These are phyloP conservation scores for Stenchaetothrips biformis DNA, from an alignment of 2,888 invertebrate species.

Conservation along the genomic window DNA sequence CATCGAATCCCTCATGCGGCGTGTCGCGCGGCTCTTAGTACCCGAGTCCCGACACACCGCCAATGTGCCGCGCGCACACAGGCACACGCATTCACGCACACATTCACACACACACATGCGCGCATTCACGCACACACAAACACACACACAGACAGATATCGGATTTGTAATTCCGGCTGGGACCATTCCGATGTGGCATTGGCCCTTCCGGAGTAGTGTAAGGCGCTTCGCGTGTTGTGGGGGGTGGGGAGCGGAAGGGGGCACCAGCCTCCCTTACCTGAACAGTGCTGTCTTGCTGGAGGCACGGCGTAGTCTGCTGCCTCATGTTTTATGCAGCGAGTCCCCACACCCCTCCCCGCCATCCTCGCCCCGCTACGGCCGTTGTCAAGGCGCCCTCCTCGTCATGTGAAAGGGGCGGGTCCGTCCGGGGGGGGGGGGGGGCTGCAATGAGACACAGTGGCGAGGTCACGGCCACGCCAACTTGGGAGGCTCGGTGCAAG, in stretches of 20 bases:
- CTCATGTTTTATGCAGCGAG: slow-evolving; percentile 19
- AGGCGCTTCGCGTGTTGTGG: neutral
- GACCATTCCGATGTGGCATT: neutral
- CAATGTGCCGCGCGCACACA: neutral
- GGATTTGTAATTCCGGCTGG: slow-evolving; percentile 1
- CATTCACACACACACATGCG: neutral
- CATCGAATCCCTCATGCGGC: too few relatives aligned
- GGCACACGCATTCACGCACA: neutral
- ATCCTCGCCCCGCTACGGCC: neutral
- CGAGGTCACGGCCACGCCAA: too few relatives aligned
- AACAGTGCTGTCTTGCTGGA: slow-evolving; percentile 22
- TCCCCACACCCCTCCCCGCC: neutral
- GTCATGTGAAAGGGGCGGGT: slow-evolving; percentile 20
- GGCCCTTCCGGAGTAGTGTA: neutral
- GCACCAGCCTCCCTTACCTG: neutral
- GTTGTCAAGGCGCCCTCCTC: slow-evolving; percentile 14
- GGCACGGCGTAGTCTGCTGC: slow-evolving; percentile 21
- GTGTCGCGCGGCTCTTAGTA: too few relatives aligned
- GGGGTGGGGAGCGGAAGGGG: neutral
- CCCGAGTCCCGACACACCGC: too few relatives aligned
- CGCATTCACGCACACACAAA: neutral
- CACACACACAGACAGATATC: neutral
- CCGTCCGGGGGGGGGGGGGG: neutral
- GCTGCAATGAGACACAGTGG: neutral
- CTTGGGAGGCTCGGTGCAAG: too few relatives aligned